Conservation (phyloP, 2,888 invertebrate genomes). For the Cryptocephalus primarius region DNA sequence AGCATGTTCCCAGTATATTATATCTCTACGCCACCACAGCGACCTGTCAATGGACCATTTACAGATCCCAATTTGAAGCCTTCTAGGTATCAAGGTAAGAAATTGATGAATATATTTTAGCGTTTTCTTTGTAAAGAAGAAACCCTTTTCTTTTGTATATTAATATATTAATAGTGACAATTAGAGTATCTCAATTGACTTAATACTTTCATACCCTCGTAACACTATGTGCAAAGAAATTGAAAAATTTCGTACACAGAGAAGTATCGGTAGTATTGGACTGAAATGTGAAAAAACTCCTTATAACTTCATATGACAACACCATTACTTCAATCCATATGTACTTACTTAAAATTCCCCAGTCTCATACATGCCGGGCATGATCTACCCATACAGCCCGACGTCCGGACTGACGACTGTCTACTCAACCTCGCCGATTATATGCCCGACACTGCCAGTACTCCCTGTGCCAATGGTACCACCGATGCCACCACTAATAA, state of each 20-base stretch:
- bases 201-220: too few species aligned
- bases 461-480: conserved; percentile 27
- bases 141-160: too few species aligned
- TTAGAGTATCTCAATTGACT: too few species aligned
- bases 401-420: conserved; percentile 24
- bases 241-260: too few species aligned
- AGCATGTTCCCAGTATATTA: conserved; percentile 48
- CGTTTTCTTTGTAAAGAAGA: too few species aligned
- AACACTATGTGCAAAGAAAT: too few species aligned
- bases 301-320: too few species aligned
- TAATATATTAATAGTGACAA: too few species aligned
- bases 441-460: conserved; percentile 48
- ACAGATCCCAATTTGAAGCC: conserved; percentile 6
- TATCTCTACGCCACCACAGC: conserved; percentile 38
- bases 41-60: conserved; percentile 8
- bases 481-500: conserved; percentile 11
- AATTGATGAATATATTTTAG: not conserved
- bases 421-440: conserved; percentile 43
- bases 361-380: conserved; percentile 43
- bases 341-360: too few species aligned
- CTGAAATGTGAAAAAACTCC: too few species aligned
- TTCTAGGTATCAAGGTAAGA: conserved; percentile 24
- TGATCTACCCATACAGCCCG: conserved; percentile 45
- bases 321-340: too few species aligned
- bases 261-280: too few species aligned